These are phyloP conservation scores for Trachops cirrhosus DNA, from an alignment of 2,797 vertebrate genomes.

Conservation along the genomic window DNA sequence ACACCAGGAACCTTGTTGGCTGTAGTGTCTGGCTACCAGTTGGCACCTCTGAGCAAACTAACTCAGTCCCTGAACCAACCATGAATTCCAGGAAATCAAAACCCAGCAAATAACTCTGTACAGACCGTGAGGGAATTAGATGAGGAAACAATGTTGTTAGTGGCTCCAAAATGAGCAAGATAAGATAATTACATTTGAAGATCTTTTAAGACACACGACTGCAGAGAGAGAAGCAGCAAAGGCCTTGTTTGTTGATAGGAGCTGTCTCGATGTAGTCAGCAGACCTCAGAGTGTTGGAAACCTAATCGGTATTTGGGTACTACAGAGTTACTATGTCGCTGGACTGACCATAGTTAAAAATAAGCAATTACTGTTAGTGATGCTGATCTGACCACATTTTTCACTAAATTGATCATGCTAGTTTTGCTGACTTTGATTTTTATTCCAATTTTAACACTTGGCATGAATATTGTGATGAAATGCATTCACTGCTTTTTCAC, in stretches of 20 bases:
- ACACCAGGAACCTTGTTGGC: not conserved
- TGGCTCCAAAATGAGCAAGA: slow-evolving; percentile 70
- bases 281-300: slow-evolving; percentile 75
- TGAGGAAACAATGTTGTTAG: not conserved
- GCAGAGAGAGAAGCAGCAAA: slow-evolving; percentile 35
- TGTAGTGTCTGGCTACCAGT: slow-evolving; percentile 49
- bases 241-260: slow-evolving; percentile 77
- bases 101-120: not conserved
- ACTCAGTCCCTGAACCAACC: not conserved
- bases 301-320: slow-evolving; percentile 81
- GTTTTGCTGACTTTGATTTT: slow-evolving; percentile 12
- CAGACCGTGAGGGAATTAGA: not conserved
- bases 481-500: not conserved
- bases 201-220: slow-evolving; percentile 65
- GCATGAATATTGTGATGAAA: not conserved
- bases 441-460: not conserved
- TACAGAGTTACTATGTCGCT: slow-evolving; percentile 78
- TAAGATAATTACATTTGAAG: slow-evolving; percentile 65
- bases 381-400: not conserved
- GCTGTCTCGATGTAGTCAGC: slow-evolving; percentile 77
- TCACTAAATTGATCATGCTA: not conserved
- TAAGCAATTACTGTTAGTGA: slow-evolving; percentile 43
- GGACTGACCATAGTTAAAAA: slow-evolving; percentile 37
- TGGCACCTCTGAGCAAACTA: slow-evolving; percentile 62
- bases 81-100: slow-evolving; percentile 60